Evolutionary conservation across 1,140 invertebrate species (phyloP), one percentile per base, ranked within the genome.

Genomic region (Adelges cooleyi): DNA sequence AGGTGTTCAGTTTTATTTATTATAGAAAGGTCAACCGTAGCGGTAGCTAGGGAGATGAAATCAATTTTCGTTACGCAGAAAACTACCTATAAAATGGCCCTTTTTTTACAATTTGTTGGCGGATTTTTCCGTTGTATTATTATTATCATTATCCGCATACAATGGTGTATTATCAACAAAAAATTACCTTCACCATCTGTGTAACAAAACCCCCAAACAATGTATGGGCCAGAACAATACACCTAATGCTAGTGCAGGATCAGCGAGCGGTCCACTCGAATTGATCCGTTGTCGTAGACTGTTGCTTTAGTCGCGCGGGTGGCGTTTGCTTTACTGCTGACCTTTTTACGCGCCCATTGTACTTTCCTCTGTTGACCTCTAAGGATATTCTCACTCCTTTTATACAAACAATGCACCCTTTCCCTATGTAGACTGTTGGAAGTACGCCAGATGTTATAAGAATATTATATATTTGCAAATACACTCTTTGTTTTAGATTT

Each of bases 1-100:
- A 33, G 29, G 20, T 22, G 53, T 56, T 56, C 53, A 38, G 25
- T 56, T 56, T 56, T 42, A 56, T 56, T 56, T 56, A 56, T 56
- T 56, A 27, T 42, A 15, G 15, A 56, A 42, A 56, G 38, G 53
- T 56, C 53, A 56, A 56, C 38, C 11, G 18, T 20, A 27, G 3
- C 22, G 15, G 5, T 15, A 5, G 33, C 15, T 13, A 23, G 17
- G 11, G 5, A 33, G 11, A 9, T 36, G 11, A 25, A 54, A 54
- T 42, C 15, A 22, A 15, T 54, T 42, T 42, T 54, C 22, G 13
- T 36, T 38, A 38, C 5, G 11, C 11, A 11, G 11, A 33, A 33
- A 33, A 33, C 29, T 5, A 6, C 29, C 29, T 33, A 33, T 33
- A 6, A 33, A 33, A 33, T 33, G 29, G 11, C 29, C 29, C n/a